Conservation (phyloP, 1,140 invertebrate species). For the Zaprionus taronus region DNA sequence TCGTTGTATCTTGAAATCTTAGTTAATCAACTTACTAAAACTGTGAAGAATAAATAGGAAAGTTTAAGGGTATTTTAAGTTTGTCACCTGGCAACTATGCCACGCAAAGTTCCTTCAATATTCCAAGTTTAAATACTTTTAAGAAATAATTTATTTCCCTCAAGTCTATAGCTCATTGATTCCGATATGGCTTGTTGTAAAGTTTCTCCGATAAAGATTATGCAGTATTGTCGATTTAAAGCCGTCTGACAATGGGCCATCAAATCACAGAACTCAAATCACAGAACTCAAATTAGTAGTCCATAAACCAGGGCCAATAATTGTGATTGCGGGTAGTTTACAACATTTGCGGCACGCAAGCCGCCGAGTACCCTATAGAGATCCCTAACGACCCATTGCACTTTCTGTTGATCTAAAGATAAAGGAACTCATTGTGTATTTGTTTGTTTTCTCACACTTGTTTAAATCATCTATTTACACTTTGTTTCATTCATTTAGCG, state of each 20-base stretch:
- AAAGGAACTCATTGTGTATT: neutral
- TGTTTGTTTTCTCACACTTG: slow-evolving; percentile 24
- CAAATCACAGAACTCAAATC: slow-evolving; percentile 15
- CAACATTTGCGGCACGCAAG: slow-evolving; percentile 11
- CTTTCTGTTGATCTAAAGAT: slow-evolving; percentile 19
- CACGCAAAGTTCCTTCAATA: neutral
- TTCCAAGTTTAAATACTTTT: neutral
- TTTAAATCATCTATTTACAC: slow-evolving; percentile 45
- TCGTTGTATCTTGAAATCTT: no score
- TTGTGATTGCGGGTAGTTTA: slow-evolving; percentile 7
- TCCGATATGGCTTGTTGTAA: neutral
- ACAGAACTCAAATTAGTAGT: slow-evolving; percentile 11
- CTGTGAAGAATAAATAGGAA: no score
- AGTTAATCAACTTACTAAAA: no score
- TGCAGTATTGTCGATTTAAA: neutral
- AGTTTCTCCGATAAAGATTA: neutral
- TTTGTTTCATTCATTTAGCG: slow-evolving; percentile 37
- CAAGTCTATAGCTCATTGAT: neutral
- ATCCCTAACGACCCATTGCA: slow-evolving; percentile 16
- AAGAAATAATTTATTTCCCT: neutral
- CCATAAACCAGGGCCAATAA: slow-evolving; percentile 14
- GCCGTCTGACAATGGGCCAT: neutral
- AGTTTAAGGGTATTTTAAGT: no score
- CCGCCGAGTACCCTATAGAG: neutral
- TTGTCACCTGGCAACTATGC: neutral